phyloP scores from a whole-genome alignment of 2,113 vertebrate genomes.

The Pituophis catenifer region DNA sequence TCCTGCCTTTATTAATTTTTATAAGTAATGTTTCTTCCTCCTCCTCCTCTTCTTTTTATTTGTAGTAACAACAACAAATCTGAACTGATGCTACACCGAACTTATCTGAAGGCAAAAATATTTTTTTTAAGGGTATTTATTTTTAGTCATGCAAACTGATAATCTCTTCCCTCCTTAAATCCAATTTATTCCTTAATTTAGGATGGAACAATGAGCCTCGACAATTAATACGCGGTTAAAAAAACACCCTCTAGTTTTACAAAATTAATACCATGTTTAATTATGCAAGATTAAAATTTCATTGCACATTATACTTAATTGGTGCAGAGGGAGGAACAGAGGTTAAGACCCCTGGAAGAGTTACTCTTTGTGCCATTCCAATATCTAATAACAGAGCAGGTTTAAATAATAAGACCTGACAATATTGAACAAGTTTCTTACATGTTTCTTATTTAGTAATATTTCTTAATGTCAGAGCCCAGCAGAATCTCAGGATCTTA shows the following conservation, averaged over 20 bases:
- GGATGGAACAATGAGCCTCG: constrained; percentile 53
- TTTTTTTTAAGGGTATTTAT: constrained; percentile 40
- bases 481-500: constrained; percentile 38
- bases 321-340: constrained; percentile 43
- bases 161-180: constrained; percentile 30
- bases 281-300: constrained; percentile 68
- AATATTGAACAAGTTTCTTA: constrained; percentile 62
- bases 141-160: constrained; percentile 48
- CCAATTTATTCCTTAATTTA: constrained; percentile 61
- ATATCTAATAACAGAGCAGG: constrained; percentile 59
- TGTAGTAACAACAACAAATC: not conserved
- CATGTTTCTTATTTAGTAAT: constrained; percentile 62
- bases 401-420: constrained; percentile 60
- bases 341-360: constrained; percentile 50
- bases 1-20: not conserved
- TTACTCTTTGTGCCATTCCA: constrained; percentile 56
- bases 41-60: not conserved
- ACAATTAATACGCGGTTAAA: constrained; percentile 60
- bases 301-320: constrained; percentile 60
- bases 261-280: constrained; percentile 67
- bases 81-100: not conserved
- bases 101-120: constrained; percentile 46
- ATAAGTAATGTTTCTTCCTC: not conserved
- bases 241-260: constrained; percentile 60
- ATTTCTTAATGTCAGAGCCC: constrained; percentile 56